Conservation (phyloP, 1,140 invertebrate genomes). For the Ptiloglossa arizonensis region DNA sequence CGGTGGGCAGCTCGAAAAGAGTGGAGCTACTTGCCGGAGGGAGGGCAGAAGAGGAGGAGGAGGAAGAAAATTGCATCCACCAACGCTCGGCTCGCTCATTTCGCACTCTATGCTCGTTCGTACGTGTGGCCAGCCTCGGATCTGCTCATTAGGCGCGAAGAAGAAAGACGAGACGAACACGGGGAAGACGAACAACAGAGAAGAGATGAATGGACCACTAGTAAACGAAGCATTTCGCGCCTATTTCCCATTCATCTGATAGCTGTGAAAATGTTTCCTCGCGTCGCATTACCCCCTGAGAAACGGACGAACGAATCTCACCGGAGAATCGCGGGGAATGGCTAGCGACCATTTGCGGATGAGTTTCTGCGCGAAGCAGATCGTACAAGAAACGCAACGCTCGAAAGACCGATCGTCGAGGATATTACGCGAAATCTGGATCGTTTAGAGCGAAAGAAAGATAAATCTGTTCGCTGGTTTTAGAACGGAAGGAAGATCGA, state of each 20-base stretch:
- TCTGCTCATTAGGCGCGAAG: slow-evolving; percentile 53
- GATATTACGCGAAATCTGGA: slow-evolving; percentile 24
- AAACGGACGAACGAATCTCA: background rate
- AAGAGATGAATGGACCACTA: slow-evolving; percentile 44
- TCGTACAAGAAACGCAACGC: background rate
- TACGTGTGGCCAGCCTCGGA: slow-evolving; percentile 42
- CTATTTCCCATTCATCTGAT: slow-evolving; percentile 50
- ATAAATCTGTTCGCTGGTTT: background rate
- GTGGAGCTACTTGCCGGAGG: background rate
- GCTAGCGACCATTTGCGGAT: background rate
- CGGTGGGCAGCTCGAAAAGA: slow-evolving; percentile 28
- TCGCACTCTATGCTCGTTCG: slow-evolving; percentile 55
- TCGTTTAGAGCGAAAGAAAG: background rate
- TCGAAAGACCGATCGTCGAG: background rate
- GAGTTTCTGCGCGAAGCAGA: background rate
- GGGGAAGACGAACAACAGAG: slow-evolving; percentile 33
- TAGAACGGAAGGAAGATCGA: too few species aligned
- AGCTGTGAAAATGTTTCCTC: slow-evolving; percentile 28
- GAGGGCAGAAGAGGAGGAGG: slow-evolving; percentile 24
- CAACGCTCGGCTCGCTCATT: slow-evolving; percentile 61
- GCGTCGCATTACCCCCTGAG: background rate
- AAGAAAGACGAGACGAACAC: slow-evolving; percentile 14
- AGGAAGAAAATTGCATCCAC: slow-evolving; percentile 67
- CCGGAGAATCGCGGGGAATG: background rate
- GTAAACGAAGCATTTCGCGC: slow-evolving; percentile 51